Evolutionary conservation across 2,113 vertebrate species (phyloP).

Genomic region (Ardeotis arabs): DNA sequence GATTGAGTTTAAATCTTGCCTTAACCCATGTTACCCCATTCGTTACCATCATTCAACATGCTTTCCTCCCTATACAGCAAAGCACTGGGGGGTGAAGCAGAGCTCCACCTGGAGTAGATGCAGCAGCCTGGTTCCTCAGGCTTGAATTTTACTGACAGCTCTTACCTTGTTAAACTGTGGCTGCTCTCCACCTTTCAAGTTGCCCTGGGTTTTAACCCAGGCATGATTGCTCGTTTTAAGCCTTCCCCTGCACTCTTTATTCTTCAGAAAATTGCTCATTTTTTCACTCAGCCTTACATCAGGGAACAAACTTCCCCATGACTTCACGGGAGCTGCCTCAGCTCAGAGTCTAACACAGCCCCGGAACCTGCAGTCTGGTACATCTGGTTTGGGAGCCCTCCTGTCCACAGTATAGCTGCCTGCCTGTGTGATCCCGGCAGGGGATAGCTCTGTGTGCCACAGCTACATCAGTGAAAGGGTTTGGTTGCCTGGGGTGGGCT

Average conservation of each 20-base stretch:
- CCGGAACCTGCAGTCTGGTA: not conserved
- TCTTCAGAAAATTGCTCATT: not conserved
- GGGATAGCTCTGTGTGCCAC: not conserved
- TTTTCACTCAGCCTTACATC: not conserved
- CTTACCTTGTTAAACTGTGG: not conserved
- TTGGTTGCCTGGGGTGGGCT: not conserved
- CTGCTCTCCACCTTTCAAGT: not conserved
- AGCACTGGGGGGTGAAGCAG: not conserved
- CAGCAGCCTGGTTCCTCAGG: not conserved
- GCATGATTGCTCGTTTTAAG: not conserved
- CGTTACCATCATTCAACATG: not conserved
- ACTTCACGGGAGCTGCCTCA: not conserved
- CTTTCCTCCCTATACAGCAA: not conserved
- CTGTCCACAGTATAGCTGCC: fast-evolving
- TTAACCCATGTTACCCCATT: not conserved
- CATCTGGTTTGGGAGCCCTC: not conserved
- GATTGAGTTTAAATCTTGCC: not conserved
- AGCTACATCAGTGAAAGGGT: not conserved
- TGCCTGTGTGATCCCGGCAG: not conserved
- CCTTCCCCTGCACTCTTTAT: not conserved
- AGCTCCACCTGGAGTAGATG: not conserved
- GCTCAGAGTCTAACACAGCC: not conserved
- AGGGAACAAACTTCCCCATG: not conserved
- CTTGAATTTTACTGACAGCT: not conserved
- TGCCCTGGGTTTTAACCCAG: not conserved